Percentiles rank a stretch among this genome's conserved stretches.
These are phyloP conservation scores for Caerostris darwini DNA, from an alignment of 1,140 invertebrate species.

Conservation along the genomic window DNA sequence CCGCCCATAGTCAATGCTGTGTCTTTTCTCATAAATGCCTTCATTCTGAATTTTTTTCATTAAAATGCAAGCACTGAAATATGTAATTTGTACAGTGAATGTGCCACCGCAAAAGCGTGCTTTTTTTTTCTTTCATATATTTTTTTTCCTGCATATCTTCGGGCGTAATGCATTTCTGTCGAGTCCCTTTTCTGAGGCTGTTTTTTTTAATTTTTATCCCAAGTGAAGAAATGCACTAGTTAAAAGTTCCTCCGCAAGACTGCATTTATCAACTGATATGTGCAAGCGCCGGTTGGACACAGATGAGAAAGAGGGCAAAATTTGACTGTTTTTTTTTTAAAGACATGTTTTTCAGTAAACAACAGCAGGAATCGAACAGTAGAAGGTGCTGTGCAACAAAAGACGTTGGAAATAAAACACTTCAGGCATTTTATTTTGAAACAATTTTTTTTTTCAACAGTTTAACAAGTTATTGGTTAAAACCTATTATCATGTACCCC, in stretches of 20 bases:
- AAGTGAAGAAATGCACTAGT: constrained; percentile 47
- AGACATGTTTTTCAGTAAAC: not conserved
- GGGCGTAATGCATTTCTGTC: constrained; percentile 38
- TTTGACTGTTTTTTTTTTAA: constrained; percentile 1
- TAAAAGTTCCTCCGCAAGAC: constrained; percentile 57
- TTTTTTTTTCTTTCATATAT: not conserved
- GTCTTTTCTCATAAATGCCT: not conserved
- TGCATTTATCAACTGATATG: constrained; percentile 70
- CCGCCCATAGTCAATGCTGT: not conserved
- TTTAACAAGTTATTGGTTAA: no score
- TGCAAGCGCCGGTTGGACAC: constrained; percentile 69
- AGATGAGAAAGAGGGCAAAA: constrained; percentile 37
- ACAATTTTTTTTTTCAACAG: no score
- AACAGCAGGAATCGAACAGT: constrained; percentile 24
- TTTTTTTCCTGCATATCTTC: not conserved
- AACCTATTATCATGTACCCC: no score
- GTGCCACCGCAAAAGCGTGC: constrained; percentile 49
- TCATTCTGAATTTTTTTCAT: constrained; percentile 50
- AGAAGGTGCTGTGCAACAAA: constrained; percentile 64
- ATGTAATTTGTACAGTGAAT: constrained; percentile 71
- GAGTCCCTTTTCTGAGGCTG: not conserved
- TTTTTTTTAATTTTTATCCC: no score
- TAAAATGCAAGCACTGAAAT: constrained; percentile 56
- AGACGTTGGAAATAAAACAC: constrained; percentile 44
- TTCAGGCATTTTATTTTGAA: constrained; percentile 1